These are phyloP conservation scores for Torymus texanus DNA, from an alignment of 2,888 invertebrate species.

Conservation along the genomic window DNA sequence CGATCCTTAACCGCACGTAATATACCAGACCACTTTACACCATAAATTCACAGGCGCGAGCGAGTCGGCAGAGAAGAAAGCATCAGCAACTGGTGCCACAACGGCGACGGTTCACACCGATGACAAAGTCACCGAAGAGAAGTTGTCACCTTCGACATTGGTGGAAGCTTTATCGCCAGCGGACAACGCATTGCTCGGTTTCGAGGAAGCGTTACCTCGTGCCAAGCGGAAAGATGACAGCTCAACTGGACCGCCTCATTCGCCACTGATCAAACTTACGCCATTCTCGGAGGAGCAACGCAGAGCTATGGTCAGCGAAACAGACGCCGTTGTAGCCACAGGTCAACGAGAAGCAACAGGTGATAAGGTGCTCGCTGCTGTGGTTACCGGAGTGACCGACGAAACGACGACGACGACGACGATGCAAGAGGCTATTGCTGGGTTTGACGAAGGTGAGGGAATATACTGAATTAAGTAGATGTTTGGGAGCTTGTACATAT, in stretches of 20 bases:
- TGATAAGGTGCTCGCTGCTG: neutral
- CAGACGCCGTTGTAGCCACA: neutral
- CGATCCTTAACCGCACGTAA: no score
- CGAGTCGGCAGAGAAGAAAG: neutral
- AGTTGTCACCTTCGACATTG: no score
- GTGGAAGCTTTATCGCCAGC: neutral
- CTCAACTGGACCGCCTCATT: constrained; percentile 47
- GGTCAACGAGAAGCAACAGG: neutral
- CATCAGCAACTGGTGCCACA: neutral
- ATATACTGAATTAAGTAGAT: no score
- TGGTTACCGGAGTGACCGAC: neutral
- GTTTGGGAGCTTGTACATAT: no score
- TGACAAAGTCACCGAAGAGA: neutral
- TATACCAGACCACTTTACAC: no score
- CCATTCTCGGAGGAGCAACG: constrained; percentile 59
- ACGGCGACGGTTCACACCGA: neutral
- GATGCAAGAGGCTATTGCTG: no score
- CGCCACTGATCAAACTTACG: constrained; percentile 59
- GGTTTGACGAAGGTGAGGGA: no score
- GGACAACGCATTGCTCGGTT: constrained; percentile 55
- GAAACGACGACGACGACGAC: neutral
- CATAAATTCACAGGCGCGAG: constrained; percentile 1
- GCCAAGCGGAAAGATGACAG: constrained; percentile 23
- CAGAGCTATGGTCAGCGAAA: constrained; percentile 56
- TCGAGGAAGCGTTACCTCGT: constrained; percentile 43